These are phyloP conservation scores for Bombus confusus DNA, from an alignment of 1,140 invertebrate genomes.

Conservation along the genomic window DNA sequence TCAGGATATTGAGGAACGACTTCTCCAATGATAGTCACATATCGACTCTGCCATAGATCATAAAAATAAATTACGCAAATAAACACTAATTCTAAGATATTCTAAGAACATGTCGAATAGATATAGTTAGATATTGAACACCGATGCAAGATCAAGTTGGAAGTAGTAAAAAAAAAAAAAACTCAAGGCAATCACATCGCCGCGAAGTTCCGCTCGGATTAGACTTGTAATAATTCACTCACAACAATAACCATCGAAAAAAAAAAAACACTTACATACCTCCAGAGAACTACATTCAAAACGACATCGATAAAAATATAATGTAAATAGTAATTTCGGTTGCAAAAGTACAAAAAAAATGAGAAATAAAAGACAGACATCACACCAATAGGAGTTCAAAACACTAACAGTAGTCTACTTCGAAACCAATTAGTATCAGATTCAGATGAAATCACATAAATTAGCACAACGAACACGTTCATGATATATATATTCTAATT, in stretches of 20 bases:
- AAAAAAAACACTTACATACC: conserved; percentile 70
- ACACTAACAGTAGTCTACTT: conserved; percentile 75
- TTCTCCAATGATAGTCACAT: not conserved
- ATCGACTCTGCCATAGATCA: conserved; percentile 25
- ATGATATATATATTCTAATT: conserved; percentile 13
- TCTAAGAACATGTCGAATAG: conserved; percentile 50
- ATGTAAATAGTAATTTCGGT: conserved; percentile 58
- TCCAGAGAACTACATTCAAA: conserved; percentile 76
- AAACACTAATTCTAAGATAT: conserved; percentile 61
- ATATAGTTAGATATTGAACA: conserved; percentile 63
- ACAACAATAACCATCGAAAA: conserved; percentile 73
- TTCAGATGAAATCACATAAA: conserved; percentile 49
- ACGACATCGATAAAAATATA: conserved; percentile 74
- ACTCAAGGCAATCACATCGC: conserved; percentile 60
- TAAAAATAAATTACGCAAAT: conserved; percentile 51
- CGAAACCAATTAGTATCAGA: conserved; percentile 61
- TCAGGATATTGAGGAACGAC: conserved; percentile 15
- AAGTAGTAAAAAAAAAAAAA: conserved; percentile 37
- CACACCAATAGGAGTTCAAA: conserved; percentile 77
- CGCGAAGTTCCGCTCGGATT: conserved; percentile 39
- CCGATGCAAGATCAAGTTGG: conserved; percentile 60
- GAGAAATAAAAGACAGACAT: conserved; percentile 68
- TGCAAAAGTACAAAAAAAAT: conserved; percentile 46
- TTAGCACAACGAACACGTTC: conserved; percentile 53
- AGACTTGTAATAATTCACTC: conserved; percentile 62